These are phyloP conservation scores for Chymomyza caudatula DNA, from an alignment of 2,888 invertebrate species.

Conservation along the genomic window DNA sequence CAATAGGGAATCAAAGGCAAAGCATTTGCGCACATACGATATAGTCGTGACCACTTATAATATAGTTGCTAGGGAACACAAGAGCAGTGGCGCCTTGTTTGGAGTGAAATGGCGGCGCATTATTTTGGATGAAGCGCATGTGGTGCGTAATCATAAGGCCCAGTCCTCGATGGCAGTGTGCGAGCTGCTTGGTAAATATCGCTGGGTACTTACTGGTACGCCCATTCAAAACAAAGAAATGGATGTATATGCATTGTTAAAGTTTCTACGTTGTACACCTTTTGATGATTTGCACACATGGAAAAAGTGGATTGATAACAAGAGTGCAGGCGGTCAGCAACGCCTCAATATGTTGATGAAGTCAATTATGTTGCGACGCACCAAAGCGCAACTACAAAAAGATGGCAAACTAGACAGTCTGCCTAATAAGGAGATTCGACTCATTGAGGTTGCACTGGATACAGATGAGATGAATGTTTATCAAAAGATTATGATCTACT, in stretches of 20 bases:
- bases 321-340: slow-evolving; percentile 87
- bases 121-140: slow-evolving; percentile 96
- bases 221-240: slow-evolving; percentile 96
- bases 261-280: slow-evolving; percentile 91
- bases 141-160: slow-evolving; percentile 92
- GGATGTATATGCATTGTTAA: slow-evolving; percentile 88
- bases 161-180: slow-evolving; percentile 86
- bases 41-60: slow-evolving; percentile 94
- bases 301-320: slow-evolving; percentile 95
- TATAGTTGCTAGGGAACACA: slow-evolving; percentile 83
- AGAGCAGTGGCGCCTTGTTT: slow-evolving; percentile 81
- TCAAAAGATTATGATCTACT: slow-evolving; percentile 85
- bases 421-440: slow-evolving; percentile 81
- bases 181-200: slow-evolving; percentile 78
- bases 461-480: slow-evolving; percentile 87
- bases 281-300: slow-evolving; percentile 93
- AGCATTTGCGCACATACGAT: slow-evolving; percentile 84
- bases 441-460: slow-evolving; percentile 82
- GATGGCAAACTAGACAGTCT: slow-evolving; percentile 82
- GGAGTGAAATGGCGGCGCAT: slow-evolving; percentile 90
- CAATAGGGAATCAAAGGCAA: slow-evolving; percentile 83
- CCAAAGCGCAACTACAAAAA: slow-evolving; percentile 87
- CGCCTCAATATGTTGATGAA: slow-evolving; percentile 92
- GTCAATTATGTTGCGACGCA: slow-evolving; percentile 90
- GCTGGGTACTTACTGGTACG: slow-evolving; percentile 95